Percentiles rank a stretch among this genome's conserved stretches.
These are phyloP conservation scores for Agrochola lota DNA, from an alignment of 2,888 invertebrate genomes.

Conservation along the genomic window DNA sequence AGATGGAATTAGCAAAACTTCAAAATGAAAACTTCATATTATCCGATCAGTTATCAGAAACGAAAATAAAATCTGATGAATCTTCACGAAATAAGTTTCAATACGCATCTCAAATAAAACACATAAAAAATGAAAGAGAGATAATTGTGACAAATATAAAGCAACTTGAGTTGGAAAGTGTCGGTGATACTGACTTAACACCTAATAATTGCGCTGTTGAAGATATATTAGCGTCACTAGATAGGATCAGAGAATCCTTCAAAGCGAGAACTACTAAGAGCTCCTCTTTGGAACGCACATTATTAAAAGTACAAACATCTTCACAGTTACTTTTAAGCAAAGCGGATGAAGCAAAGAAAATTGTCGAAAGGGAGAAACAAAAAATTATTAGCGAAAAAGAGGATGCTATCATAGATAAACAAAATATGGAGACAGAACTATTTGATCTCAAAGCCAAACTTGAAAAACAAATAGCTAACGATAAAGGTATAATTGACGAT, in stretches of 20 bases:
- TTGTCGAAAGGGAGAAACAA: slow-evolving; percentile 84
- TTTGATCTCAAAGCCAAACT: slow-evolving; percentile 75
- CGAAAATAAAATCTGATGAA: slow-evolving; percentile 75
- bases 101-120: slow-evolving; percentile 73
- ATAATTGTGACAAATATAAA: slow-evolving; percentile 80
- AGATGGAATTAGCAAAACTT: slow-evolving; percentile 82
- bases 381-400: slow-evolving; percentile 85
- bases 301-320: slow-evolving; percentile 82
- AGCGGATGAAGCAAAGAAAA: slow-evolving; percentile 84
- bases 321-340: slow-evolving; percentile 83
- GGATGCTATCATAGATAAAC: slow-evolving; percentile 79
- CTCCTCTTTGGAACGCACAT: slow-evolving; percentile 77
- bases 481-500: slow-evolving; percentile 78
- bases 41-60: slow-evolving; percentile 76
- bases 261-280: slow-evolving; percentile 75
- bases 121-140: slow-evolving; percentile 80
- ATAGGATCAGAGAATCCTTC: slow-evolving; percentile 77
- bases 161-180: slow-evolving; percentile 79
- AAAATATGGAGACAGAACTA: slow-evolving; percentile 77
- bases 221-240: slow-evolving; percentile 78
- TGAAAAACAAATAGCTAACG: slow-evolving; percentile 75
- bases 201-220: slow-evolving; percentile 75
- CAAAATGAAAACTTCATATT: slow-evolving; percentile 76
- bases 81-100: slow-evolving; percentile 74
- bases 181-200: slow-evolving; percentile 79